Percentiles rank a stretch among this genome's conserved stretches.
phyloP scores from a whole-genome alignment of 2,888 invertebrate genomes.

The Acronicta alni region DNA sequence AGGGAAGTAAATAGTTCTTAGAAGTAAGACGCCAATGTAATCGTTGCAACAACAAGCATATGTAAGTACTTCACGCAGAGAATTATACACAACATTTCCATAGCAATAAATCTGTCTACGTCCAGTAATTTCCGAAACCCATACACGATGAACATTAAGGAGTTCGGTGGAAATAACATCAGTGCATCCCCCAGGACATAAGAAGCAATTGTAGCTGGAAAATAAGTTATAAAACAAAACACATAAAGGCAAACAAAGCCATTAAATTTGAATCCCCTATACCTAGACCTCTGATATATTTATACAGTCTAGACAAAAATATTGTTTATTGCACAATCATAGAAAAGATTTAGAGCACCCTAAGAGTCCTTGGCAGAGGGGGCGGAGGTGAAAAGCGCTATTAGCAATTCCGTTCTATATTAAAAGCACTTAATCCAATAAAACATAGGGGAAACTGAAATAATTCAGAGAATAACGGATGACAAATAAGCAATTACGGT shows the following conservation, averaged over 20 bases:
- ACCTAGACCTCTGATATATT: conserved; percentile 62
- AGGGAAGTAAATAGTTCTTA: too few relatives aligned
- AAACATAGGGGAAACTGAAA: conserved; percentile 58
- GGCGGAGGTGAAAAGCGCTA: conserved; percentile 69
- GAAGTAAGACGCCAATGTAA: too few relatives aligned
- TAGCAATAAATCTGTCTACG: conserved; percentile 41
- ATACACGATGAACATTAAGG: conserved; percentile 32
- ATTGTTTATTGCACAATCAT: conserved; percentile 68
- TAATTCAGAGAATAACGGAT: conserved; percentile 59
- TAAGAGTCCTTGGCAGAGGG: conserved; percentile 60
- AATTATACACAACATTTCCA: conserved; percentile 25
- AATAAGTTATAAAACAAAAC: conserved; percentile 64
- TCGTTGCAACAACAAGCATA: too few relatives aligned
- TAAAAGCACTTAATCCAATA: conserved; percentile 61
- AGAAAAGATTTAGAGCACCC: conserved; percentile 63
- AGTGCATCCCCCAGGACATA: conserved; percentile 53
- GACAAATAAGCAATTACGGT: conserved; percentile 62
- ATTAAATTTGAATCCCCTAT: conserved; percentile 66
- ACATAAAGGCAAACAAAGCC: conserved; percentile 65
- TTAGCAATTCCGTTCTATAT: conserved; percentile 58
- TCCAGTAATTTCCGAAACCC: conserved; percentile 37
- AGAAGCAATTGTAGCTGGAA: conserved; percentile 54
- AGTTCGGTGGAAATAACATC: conserved; percentile 37
- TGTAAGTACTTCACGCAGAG: conserved; percentile 16
- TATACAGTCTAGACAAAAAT: conserved; percentile 71